phyloP scores from a whole-genome alignment of 2,113 vertebrate species.

The Hemichromis elongatus region DNA sequence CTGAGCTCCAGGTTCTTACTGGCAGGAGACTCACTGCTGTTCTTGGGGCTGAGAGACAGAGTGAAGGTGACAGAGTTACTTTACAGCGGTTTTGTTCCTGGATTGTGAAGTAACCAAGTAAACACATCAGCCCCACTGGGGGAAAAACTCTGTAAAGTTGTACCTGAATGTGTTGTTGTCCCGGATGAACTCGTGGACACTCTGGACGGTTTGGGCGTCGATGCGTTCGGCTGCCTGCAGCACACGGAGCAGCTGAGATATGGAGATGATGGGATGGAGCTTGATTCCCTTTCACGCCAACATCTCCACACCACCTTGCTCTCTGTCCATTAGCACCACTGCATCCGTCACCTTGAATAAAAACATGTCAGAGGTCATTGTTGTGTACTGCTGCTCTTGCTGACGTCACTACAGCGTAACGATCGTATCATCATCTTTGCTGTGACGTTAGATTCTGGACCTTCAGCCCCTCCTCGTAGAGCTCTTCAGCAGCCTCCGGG shows the following conservation, averaged over 20 bases:
- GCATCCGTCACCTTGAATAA: constrained; percentile 83
- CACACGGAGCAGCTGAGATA: constrained; percentile 77
- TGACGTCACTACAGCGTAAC: not conserved
- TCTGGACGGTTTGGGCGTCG: constrained; percentile 59
- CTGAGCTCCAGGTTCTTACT: constrained; percentile 57
- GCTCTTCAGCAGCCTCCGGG: constrained; percentile 84
- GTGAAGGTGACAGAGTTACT: not conserved
- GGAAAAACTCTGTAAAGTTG: rapidly evolving
- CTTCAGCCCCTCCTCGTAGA: constrained; percentile 81
- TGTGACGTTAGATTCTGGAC: constrained; percentile 44
- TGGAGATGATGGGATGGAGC: constrained; percentile 81
- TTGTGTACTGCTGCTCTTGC: not conserved
- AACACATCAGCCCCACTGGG: rapidly evolving
- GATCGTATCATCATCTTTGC: rapidly evolving
- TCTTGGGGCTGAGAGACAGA: constrained; percentile 30
- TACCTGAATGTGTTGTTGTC: constrained; percentile 71
- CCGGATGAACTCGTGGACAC: constrained; percentile 77
- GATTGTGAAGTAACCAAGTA: not conserved
- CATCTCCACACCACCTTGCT: constrained; percentile 81
- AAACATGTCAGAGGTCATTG: not conserved
- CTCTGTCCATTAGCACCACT: constrained; percentile 87
- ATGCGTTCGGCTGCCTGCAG: constrained; percentile 76
- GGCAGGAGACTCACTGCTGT: constrained; percentile 3
- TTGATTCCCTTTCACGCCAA: constrained; percentile 77
- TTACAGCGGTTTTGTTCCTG: not conserved